Conservation (phyloP, 2,797 vertebrate genomes). For the Argya squamiceps region DNA sequence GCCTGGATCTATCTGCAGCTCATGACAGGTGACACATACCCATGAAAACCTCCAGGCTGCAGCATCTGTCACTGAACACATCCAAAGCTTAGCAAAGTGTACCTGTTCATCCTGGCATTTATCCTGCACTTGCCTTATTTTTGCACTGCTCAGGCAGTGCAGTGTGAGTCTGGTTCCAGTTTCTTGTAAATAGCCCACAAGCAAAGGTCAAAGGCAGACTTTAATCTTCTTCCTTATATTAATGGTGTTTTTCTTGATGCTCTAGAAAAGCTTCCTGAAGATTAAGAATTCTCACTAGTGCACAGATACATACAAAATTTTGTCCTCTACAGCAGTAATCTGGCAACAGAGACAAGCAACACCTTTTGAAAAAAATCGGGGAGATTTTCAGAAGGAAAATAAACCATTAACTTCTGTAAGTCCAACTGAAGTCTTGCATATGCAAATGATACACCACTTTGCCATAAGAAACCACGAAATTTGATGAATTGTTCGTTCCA, state of each 20-base stretch:
- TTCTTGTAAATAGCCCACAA: background rate
- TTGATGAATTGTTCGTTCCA: background rate
- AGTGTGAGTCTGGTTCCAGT: background rate
- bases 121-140: background rate
- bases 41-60: constrained; percentile 7
- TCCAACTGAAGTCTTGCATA: background rate
- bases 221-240: background rate
- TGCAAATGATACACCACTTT: background rate
- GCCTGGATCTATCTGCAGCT: constrained; percentile 8
- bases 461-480: background rate
- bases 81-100: background rate
- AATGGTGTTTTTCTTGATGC: background rate
- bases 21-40: constrained; percentile 22
- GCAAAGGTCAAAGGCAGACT: background rate
- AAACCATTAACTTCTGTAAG: fast-evolving
- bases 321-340: background rate
- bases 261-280: background rate
- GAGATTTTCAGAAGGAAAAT: background rate
- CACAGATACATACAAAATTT: background rate
- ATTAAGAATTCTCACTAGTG: background rate
- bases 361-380: background rate
- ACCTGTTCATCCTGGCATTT: constrained; percentile 32
- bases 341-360: background rate
- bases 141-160: background rate
- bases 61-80: background rate